These are phyloP conservation scores for Drosophila mayri DNA, from an alignment of 1,140 invertebrate species.

Conservation along the genomic window DNA sequence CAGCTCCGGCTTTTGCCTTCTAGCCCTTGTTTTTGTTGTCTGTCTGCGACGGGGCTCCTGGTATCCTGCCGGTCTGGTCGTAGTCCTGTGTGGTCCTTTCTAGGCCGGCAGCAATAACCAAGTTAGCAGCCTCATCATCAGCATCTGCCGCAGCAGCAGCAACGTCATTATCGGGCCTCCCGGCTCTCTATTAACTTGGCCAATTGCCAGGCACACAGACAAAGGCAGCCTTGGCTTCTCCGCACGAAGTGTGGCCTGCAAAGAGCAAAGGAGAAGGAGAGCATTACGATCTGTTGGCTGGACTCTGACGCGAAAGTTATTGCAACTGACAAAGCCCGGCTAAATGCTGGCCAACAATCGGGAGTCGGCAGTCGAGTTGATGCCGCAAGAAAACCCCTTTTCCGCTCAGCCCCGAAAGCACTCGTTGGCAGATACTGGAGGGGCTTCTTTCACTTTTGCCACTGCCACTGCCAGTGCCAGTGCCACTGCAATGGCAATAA, in stretches of 20 bases:
- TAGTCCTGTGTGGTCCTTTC: constrained; percentile 36
- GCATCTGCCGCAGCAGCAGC: constrained; percentile 62
- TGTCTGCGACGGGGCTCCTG: constrained; percentile 22
- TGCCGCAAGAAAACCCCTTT: constrained; percentile 6
- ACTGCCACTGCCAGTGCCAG: background rate
- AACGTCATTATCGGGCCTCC: constrained; percentile 74
- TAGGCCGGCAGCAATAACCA: constrained; percentile 77
- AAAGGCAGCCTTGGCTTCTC: constrained; percentile 58
- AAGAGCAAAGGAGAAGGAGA: constrained; percentile 31
- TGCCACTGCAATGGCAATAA: constrained; percentile 10
- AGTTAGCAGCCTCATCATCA: constrained; percentile 79
- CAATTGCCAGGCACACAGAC: constrained; percentile 75
- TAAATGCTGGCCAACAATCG: constrained; percentile 17
- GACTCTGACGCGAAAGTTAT: constrained; percentile 79
- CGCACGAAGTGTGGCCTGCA: constrained; percentile 54
- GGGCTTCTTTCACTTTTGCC: constrained; percentile 16
- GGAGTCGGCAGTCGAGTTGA: background rate
- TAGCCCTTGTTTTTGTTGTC: constrained; percentile 22
- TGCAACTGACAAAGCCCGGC: constrained; percentile 68
- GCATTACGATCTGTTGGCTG: constrained; percentile 69
- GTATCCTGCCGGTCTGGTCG: constrained; percentile 5
- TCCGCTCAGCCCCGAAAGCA: constrained; percentile 35
- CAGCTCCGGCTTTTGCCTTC: constrained; percentile 36
- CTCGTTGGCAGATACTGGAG: constrained; percentile 50
- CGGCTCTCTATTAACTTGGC: constrained; percentile 78